phyloP scores from a whole-genome alignment of 2,113 vertebrate species.

The Prionailurus viverrinus region DNA sequence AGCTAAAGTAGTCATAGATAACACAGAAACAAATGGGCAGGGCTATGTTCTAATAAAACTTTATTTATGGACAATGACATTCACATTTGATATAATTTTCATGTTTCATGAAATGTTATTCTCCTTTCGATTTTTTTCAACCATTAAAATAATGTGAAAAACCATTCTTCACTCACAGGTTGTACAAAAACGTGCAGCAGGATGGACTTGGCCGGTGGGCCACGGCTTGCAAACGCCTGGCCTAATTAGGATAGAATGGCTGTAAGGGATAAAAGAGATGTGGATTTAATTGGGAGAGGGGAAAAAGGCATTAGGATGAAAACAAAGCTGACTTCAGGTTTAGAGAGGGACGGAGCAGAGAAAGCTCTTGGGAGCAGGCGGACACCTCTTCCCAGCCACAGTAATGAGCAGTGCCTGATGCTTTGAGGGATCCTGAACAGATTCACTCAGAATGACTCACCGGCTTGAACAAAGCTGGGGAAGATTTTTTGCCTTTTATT shows the following conservation, averaged over 20 bases:
- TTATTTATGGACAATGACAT: conserved; percentile 45
- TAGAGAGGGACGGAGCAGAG: not conserved
- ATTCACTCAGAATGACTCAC: conserved; percentile 72
- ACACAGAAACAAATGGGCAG: not conserved
- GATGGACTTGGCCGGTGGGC: not conserved
- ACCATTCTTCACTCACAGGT: not conserved
- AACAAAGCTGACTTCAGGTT: not conserved
- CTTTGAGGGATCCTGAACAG: conserved; percentile 62
- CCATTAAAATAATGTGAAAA: conserved; percentile 22
- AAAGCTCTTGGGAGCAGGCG: not conserved
- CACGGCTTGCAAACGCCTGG: not conserved
- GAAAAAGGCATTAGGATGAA: not conserved
- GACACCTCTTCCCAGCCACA: not conserved
- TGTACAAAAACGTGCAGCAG: not conserved
- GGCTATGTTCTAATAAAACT: not conserved
- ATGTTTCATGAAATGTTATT: conserved; percentile 44
- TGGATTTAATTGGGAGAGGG: not conserved
- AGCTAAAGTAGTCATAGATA: not conserved
- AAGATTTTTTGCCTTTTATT: conserved; percentile 74
- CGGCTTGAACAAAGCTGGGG: conserved; percentile 43
- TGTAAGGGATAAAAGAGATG: not conserved
- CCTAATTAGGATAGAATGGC: not conserved
- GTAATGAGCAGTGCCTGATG: not conserved
- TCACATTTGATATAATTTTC: conserved; percentile 36
- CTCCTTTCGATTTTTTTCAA: conserved; percentile 41